Evolutionary conservation across 2,888 invertebrate species (phyloP).

Genomic region (Argyresthia albistria): DNA sequence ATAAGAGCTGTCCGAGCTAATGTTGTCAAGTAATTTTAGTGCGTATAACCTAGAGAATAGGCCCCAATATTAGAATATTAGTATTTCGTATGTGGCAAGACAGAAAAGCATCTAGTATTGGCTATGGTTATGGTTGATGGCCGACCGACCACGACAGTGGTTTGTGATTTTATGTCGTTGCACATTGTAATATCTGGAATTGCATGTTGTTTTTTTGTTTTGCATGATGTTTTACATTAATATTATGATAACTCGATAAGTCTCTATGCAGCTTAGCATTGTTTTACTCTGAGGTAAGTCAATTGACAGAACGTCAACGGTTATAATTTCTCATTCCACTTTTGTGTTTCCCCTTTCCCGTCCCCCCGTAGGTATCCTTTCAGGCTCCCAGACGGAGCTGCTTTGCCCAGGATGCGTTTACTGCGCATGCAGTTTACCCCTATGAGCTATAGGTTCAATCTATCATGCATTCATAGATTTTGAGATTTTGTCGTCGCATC

Average conservation of each 20-base stretch:
- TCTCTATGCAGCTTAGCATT: slow-evolving; percentile 16
- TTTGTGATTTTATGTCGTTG: slow-evolving; percentile 23
- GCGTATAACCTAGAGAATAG: too few relatives aligned
- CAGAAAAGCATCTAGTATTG: not conserved
- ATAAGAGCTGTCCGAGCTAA: too few relatives aligned
- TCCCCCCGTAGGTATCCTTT: slow-evolving; percentile 24
- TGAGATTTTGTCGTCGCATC: slow-evolving; percentile 21
- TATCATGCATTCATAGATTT: not conserved
- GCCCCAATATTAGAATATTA: not conserved
- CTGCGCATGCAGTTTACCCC: slow-evolving; percentile 36
- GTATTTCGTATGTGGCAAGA: not conserved
- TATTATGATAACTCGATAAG: slow-evolving; percentile 27
- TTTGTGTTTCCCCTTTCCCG: slow-evolving; percentile 39
- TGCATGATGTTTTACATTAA: slow-evolving; percentile 30
- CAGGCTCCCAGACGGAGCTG: slow-evolving; percentile 37
- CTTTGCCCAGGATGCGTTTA: slow-evolving; percentile 34
- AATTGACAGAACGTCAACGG: slow-evolving; percentile 18
- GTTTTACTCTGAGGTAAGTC: slow-evolving; percentile 30
- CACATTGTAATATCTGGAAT: slow-evolving; percentile 27
- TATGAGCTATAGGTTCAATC: slow-evolving; percentile 22
- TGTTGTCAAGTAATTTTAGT: too few relatives aligned
- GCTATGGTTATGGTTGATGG: slow-evolving; percentile 27
- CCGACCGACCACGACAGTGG: slow-evolving; percentile 41
- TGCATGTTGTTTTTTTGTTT: slow-evolving; percentile 27
- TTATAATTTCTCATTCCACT: slow-evolving; percentile 42